Evolutionary conservation across 2,113 vertebrate genomes (phyloP).

Genomic region (Neotoma lepida): DNA sequence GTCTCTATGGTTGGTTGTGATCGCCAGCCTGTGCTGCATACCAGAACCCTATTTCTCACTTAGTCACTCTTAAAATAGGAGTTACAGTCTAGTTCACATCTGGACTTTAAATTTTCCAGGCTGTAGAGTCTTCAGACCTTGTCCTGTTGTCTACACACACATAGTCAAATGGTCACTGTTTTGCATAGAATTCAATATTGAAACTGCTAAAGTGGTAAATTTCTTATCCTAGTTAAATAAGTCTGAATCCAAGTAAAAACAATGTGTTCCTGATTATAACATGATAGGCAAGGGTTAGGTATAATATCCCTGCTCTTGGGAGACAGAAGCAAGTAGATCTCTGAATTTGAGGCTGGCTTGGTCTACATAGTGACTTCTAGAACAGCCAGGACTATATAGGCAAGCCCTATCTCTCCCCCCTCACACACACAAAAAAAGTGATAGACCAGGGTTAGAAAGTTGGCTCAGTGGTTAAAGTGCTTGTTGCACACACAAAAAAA

Average conservation of each 20-base stretch:
- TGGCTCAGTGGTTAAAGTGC: not conserved
- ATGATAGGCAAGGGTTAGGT: not conserved
- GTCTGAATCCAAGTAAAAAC: slow-evolving; percentile 24
- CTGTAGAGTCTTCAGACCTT: not conserved
- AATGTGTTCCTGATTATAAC: slow-evolving; percentile 37
- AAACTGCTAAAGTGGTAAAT: not conserved
- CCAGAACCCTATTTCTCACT: not conserved
- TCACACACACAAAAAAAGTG: not conserved
- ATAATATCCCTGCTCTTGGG: not conserved
- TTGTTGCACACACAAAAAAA: not conserved
- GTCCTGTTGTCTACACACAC: not conserved
- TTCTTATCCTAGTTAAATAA: slow-evolving; percentile 43
- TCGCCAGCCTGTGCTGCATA: not conserved
- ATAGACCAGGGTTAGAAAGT: not conserved
- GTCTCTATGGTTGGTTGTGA: not conserved
- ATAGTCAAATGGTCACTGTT: not conserved
- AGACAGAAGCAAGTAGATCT: not conserved
- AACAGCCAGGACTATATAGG: not conserved
- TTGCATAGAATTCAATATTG: not conserved
- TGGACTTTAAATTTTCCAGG: not conserved
- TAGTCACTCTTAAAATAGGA: not conserved
- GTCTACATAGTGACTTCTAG: not conserved
- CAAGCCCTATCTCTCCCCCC: not conserved
- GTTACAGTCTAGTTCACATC: not conserved
- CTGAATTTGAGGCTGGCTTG: not conserved